Evolutionary conservation across 92 coral and sea anemone species (phyloP).

Genomic region (Porites evermanni): DNA sequence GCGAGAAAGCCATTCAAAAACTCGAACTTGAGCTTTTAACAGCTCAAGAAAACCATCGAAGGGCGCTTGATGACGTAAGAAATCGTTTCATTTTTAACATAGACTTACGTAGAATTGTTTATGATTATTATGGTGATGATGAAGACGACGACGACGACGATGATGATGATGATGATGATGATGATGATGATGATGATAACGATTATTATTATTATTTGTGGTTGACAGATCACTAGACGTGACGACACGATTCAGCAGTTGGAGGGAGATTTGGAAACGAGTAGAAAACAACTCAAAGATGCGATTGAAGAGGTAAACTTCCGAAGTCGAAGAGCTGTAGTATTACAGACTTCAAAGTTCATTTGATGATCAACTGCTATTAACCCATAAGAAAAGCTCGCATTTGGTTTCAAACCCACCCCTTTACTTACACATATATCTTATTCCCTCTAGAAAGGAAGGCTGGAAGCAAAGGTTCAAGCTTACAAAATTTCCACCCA

Average conservation of each 20-base stretch:
- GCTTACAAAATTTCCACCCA: constrained; percentile 96
- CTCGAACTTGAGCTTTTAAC: constrained; percentile 91
- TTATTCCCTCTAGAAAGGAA: constrained; percentile 77
- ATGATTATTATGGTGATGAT: neutral
- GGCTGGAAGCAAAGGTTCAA: constrained; percentile 93
- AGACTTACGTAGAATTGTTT: neutral
- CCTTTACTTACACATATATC: too few relatives aligned
- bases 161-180: too few relatives aligned
- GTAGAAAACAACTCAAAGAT: constrained; percentile 82
- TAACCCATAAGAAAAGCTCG: neutral
- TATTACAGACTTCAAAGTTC: neutral
- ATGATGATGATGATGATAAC: neutral
- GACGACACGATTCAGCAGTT: constrained; percentile 76
- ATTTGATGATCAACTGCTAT: neutral
- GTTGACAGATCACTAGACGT: constrained; percentile 78
- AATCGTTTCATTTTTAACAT: neutral
- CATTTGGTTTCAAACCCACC: too few relatives aligned
- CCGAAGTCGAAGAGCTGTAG: neutral
- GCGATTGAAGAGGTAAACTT: constrained; percentile 88
- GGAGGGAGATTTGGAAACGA: constrained; percentile 81
- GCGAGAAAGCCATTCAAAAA: constrained; percentile 98
- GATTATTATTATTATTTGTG: neutral
- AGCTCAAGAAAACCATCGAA: constrained; percentile 89
- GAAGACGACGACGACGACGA: too few relatives aligned
- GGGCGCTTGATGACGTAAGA: constrained; percentile 95